Conservation (phyloP, 2,113 vertebrate genomes). For the Pyxicephalus adspersus region DNA sequence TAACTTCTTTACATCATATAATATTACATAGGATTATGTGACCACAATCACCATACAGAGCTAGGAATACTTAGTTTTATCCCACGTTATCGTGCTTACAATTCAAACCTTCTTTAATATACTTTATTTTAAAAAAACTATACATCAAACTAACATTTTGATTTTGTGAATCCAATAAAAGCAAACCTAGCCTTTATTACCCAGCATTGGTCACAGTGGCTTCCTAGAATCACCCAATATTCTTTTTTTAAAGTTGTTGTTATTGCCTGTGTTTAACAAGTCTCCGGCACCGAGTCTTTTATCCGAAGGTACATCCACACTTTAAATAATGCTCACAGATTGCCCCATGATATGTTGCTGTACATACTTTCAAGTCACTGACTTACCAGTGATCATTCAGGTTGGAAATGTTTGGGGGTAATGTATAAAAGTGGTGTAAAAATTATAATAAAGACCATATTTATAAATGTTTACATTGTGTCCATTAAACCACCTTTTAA, state of each 20-base stretch:
- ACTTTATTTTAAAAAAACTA: no score
- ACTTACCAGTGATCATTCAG: constrained; percentile 34
- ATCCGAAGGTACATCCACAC: constrained; percentile 13
- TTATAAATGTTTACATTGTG: constrained; percentile 36
- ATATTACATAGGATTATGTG: no score
- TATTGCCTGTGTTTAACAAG: neutral
- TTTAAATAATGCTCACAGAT: neutral
- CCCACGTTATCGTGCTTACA: no score
- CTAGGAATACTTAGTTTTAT: no score
- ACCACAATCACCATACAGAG: no score
- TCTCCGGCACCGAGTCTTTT: constrained; percentile 27
- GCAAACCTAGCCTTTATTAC: no score
- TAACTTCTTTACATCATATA: no score
- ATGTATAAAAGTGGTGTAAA: constrained; percentile 45
- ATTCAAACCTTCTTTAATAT: no score
- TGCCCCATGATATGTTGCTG: constrained; percentile 20
- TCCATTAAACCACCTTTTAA: constrained; percentile 7
- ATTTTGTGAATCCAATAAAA: no score
- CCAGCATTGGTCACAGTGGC: no score
- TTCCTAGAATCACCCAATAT: no score
- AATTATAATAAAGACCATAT: constrained; percentile 48
- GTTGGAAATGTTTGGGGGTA: constrained; percentile 36
- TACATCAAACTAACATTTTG: no score
- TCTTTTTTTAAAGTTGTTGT: neutral
- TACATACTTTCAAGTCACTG: constrained; percentile 34